Evolutionary conservation across 2,113 vertebrate genomes (phyloP), one percentile per base, ranked within the genome.

Genomic region (Brachypteracias leptosomus): DNA sequence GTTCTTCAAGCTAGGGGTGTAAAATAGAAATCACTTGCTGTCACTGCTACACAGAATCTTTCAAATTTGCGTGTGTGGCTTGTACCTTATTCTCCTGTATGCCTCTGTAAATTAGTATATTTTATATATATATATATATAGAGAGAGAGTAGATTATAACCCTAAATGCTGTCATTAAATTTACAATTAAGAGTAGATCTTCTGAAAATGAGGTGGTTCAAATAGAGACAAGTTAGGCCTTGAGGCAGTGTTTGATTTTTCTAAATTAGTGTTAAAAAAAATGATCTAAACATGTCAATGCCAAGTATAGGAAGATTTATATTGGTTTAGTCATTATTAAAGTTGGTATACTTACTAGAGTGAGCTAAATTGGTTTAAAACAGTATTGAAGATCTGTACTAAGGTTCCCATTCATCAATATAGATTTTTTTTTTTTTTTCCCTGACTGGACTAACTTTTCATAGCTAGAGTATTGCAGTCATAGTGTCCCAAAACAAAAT

Each of bases 381-480:
- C 11, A 6, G 4, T 44, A 20, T 74, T 86, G 42, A 54, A 11
- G 18, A 10, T 36, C 31, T 72, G 3, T 38, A 25, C 18, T 62
- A 28, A 75, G 21, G 17, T 65, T 82, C 6, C 9, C 8, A 4
- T 31, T 59, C 0, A 0, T 74, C n/a, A 54, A 0, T 55, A 5
- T 21, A n/a, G n/a, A n/a, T 33, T 49, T 35, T 52, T 16, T 8
- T 19, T 26, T 44, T 51, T 55, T 18, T 6, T 12, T 31, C 10
- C 24, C 20, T 20, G 18, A 47, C 13, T 58, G 11, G 16, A 21
- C 22, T 7, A 33, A 0, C 59, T 83, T 83, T 80, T 88, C 15
- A 14, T 52, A 49, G 33, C 3, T 33, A 11, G 20, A 61, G n/a
- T 57, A 24, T 51, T 78, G 26, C 29, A 36, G 7, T 68, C 68